A percentile compares a stretch with the other conserved stretches of the same genome.
Evolutionary conservation across 2,888 invertebrate genomes (phyloP).

Genomic region (Cyaniris semiargus): DNA sequence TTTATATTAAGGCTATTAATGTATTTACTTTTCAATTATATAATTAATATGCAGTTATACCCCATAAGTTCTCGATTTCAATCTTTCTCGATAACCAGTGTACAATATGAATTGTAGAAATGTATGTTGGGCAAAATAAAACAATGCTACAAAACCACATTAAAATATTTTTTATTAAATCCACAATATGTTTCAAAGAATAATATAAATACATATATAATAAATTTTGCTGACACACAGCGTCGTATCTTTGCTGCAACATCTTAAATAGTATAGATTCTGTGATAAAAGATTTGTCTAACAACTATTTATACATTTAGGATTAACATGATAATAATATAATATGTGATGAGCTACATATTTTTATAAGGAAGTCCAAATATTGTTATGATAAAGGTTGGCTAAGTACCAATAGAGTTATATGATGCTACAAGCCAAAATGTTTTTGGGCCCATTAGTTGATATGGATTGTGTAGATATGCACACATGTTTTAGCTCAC

Average conservation of each 20-base stretch:
- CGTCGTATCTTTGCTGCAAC: constrained; percentile 48
- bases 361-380: background rate
- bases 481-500: constrained; percentile 8
- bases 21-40: background rate
- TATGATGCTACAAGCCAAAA: background rate
- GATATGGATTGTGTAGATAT: constrained; percentile 27
- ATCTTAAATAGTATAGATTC: constrained; percentile 52
- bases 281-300: constrained; percentile 23
- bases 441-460: constrained; percentile 4
- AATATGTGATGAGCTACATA: constrained; percentile 3
- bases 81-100: background rate
- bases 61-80: background rate
- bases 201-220: constrained; percentile 78
- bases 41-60: background rate
- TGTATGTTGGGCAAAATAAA: constrained; percentile 50
- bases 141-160: constrained; percentile 55
- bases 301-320: constrained; percentile 12
- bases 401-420: background rate
- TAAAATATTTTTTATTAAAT: constrained; percentile 77
- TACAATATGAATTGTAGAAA: background rate
- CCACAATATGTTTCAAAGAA: constrained; percentile 79
- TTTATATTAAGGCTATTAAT: constrained; percentile 60
- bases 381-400: background rate
- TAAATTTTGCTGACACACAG: constrained; percentile 67
- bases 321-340: constrained; percentile 2